Conservation (phyloP, 1,140 invertebrate species). For the Himalopsyche phryganea region DNA sequence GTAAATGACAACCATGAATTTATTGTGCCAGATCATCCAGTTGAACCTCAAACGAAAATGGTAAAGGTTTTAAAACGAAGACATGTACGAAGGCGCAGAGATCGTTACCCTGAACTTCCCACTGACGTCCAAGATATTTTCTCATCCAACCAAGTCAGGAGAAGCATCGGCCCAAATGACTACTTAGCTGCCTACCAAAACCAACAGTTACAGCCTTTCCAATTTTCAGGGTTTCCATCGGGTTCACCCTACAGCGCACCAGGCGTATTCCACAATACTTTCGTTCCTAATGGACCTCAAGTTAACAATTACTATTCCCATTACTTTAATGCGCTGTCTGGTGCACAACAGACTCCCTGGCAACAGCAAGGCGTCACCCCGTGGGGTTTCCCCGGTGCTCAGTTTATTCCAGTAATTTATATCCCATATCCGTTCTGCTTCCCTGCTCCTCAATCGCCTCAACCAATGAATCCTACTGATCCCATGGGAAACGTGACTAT, state of each 20-base stretch:
- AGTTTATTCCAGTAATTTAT: too few relatives aligned
- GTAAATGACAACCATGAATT: too few relatives aligned
- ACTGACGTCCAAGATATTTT: not conserved
- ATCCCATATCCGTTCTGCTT: too few relatives aligned
- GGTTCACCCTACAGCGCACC: not conserved
- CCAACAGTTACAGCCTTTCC: too few relatives aligned
- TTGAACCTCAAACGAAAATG: not conserved
- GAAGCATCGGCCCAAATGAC: not conserved
- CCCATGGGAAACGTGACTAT: too few relatives aligned
- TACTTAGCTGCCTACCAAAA: not conserved
- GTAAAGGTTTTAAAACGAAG: not conserved
- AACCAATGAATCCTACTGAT: too few relatives aligned
- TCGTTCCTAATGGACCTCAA: constrained; percentile 5
- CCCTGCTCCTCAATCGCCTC: too few relatives aligned
- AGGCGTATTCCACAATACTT: constrained; percentile 1
- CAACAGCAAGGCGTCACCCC: too few relatives aligned
- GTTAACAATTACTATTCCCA: constrained; percentile 2
- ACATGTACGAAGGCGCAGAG: not conserved
- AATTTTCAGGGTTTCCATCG: not conserved
- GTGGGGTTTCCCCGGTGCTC: too few relatives aligned
- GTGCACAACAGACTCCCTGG: not conserved
- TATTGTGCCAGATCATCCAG: not conserved
- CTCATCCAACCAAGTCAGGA: not conserved
- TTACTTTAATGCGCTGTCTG: too few relatives aligned
- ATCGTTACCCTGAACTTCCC: not conserved